A percentile compares a stretch with the other conserved stretches of the same genome.
phyloP scores from a whole-genome alignment of 2,888 invertebrate genomes.

The Drosophila koepferae region DNA sequence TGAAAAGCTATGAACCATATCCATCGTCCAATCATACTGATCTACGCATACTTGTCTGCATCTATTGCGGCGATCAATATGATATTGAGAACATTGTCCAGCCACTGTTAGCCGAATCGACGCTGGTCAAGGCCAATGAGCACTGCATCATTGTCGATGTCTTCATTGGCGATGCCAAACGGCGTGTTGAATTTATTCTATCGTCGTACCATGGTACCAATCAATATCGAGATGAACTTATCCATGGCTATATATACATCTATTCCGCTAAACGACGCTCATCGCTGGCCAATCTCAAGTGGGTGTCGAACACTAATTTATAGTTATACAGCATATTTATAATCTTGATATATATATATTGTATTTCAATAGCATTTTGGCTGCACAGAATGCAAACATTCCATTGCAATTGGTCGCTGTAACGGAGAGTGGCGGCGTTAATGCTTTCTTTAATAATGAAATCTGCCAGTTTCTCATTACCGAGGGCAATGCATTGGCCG shows the following conservation, averaged over 20 bases:
- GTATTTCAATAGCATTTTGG: conserved; percentile 90
- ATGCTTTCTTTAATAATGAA: conserved; percentile 95
- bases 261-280: conserved; percentile 98
- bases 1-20: conserved; percentile 84
- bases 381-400: conserved; percentile 95
- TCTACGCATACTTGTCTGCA: conserved; percentile 94
- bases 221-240: conserved; percentile 95
- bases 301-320: conserved; percentile 61
- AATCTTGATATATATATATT: not conserved
- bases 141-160: conserved; percentile 96
- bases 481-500: conserved; percentile 96
- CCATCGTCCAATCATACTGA: conserved; percentile 84
- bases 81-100: conserved; percentile 95
- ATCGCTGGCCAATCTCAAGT: conserved; percentile 96
- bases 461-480: conserved; percentile 95
- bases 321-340: not conserved
- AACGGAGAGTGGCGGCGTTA: conserved; percentile 95
- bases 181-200: conserved; percentile 95
- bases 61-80: conserved; percentile 98
- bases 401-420: conserved; percentile 97
- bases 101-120: conserved; percentile 92
- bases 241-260: conserved; percentile 97
- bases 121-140: conserved; percentile 89
- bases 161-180: conserved; percentile 95
- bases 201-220: conserved; percentile 97